Percentiles rank a stretch among this genome's conserved stretches.
These are phyloP conservation scores for Apocrypta bakeri DNA, from an alignment of 1,140 invertebrate genomes.

Conservation along the genomic window DNA sequence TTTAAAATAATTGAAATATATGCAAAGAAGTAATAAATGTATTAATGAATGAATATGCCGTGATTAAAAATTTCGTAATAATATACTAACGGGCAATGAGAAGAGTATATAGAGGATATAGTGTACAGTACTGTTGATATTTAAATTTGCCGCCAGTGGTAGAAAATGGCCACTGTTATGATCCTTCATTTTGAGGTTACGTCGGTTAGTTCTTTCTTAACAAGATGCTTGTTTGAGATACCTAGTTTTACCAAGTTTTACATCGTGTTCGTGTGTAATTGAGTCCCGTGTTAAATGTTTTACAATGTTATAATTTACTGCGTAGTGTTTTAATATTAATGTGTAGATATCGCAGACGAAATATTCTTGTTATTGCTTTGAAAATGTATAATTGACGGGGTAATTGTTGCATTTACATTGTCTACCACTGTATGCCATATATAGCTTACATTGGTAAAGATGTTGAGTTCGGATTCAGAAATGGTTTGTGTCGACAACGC, in stretches of 20 bases:
- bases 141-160: conserved; percentile 43
- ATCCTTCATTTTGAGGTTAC: conserved; percentile 50
- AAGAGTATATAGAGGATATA: too few relatives aligned
- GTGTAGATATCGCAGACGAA: not conserved
- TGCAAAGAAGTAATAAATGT: too few relatives aligned
- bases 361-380: conserved; percentile 15
- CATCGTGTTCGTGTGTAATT: conserved; percentile 33
- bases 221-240: conserved; percentile 46
- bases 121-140: too few relatives aligned
- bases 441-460: conserved; percentile 41
- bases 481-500: conserved; percentile 42
- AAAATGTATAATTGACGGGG: conserved; percentile 23
- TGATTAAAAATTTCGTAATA: too few relatives aligned
- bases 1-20: too few relatives aligned
- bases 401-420: conserved; percentile 33
- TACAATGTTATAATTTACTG: conserved; percentile 39
- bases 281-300: conserved; percentile 30
- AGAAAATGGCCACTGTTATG: conserved; percentile 43
- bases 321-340: conserved; percentile 3
- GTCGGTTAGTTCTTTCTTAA: conserved; percentile 30
- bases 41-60: too few relatives aligned
- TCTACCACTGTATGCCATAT: conserved; percentile 39
- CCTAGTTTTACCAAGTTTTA: conserved; percentile 14
- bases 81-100: too few relatives aligned
- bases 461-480: conserved; percentile 46